Percentiles rank a stretch among this genome's conserved stretches.
Conservation (phyloP, 2,113 vertebrate genomes). For the Ammodytes marinus region DNA sequence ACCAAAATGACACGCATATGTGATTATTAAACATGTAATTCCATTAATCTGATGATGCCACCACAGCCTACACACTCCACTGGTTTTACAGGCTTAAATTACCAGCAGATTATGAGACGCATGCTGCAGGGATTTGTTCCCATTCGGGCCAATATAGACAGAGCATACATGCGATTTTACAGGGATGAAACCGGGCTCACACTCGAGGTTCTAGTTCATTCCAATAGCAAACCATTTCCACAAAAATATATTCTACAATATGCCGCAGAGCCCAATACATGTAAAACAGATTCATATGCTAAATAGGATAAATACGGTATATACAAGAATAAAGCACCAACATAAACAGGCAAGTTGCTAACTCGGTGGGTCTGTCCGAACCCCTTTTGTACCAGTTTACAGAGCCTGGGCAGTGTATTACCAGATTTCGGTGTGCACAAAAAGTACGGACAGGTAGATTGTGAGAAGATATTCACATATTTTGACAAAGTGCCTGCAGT, state of each 20-base stretch:
- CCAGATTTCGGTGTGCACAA: no score
- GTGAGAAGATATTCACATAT: neutral
- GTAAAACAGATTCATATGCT: neutral
- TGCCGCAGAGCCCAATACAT: neutral
- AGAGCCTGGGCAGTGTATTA: no score
- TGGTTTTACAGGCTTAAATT: neutral
- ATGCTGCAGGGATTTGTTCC: neutral
- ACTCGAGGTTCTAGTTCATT: neutral
- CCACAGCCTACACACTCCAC: neutral
- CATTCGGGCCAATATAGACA: neutral
- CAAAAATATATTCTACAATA: neutral
- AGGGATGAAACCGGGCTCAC: no score
- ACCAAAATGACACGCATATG: neutral
- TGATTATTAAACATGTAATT: neutral
- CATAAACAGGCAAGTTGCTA: no score
- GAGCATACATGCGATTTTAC: no score
- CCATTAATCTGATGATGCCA: neutral
- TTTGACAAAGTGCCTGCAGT: neutral
- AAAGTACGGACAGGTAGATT: neutral
- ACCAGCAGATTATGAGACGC: neutral
- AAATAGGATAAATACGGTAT: no score
- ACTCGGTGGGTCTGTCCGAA: no score
- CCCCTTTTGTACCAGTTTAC: no score
- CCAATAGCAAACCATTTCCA: neutral
- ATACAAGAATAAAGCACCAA: no score